Base-by-base conservation (phyloP, 2,797 vertebrate species). In the Cossypha dichroa region DNA sequence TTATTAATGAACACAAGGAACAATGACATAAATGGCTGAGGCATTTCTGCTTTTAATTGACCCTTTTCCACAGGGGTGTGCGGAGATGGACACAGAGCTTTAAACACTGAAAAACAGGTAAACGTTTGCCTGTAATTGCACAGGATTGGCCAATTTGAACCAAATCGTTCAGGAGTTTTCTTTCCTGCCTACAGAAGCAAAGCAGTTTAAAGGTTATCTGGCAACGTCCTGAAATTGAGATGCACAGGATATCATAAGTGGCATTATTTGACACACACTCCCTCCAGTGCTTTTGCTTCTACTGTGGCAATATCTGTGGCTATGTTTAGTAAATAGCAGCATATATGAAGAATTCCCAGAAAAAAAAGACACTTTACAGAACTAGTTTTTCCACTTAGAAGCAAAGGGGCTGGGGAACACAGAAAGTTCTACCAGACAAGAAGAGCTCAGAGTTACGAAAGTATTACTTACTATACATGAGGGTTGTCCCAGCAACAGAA, bases 1-100 rank as follows among this genome's bases (percentile, higher is more conserved):
- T 94, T 64, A 51, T 85, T 95, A 95, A 94, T 54, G 94, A 96
- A 97, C 55, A 82, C 91, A 55, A 88, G 77, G 59, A 92, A 92
- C 10, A 63, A 41, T 80, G 72, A 93, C 75, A 77, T 73, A 89
- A 85, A 52, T 46, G 52, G 48, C 49, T 83, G 77, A 16, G 41
- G 56, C 56, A 77, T 41, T 66, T 40, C 60, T 91, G 48, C 52
- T 90, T 85, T 76, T 91, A 82, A 80, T 26, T 76, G 78, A 49
- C 21, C 6, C 14, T 3, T 4, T 54, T 62, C 63, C 60, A 62
- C 2, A 1, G 15, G 0, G 13, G 12, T 5, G 11, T 9, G 54
- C 0, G 1, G 38, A 26, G 16, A 49, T 28, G 16, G 63, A 62
- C 19, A 62, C 8, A 13, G 31, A 22, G 25, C 43, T 60, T 40